Conservation (phyloP, 2,888 invertebrate species). For the Drosophila emarginata region DNA sequence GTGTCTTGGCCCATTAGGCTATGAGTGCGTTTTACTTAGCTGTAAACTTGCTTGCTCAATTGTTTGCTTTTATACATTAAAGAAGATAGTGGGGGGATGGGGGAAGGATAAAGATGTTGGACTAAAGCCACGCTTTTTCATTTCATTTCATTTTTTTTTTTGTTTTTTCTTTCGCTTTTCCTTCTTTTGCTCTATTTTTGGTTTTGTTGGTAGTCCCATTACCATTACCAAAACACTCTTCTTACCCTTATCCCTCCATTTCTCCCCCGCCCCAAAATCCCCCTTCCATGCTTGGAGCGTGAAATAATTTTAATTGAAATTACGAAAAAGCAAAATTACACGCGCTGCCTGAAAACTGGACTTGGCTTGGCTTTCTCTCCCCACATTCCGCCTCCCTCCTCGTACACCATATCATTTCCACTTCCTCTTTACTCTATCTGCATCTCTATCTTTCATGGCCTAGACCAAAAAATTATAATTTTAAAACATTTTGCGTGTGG, state of each 20-base stretch:
- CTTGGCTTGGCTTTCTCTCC: not conserved
- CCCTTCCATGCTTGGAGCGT: slow-evolving; percentile 38
- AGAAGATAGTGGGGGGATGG: slow-evolving; percentile 3
- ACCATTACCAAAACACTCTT: not conserved
- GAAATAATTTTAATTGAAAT: slow-evolving; percentile 75
- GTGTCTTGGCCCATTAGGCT: slow-evolving; percentile 60
- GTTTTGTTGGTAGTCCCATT: slow-evolving; percentile 3
- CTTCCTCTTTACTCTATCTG: slow-evolving; percentile 8
- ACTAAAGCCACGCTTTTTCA: not conserved
- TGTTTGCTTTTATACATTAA: slow-evolving; percentile 40
- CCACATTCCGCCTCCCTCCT: slow-evolving; percentile 5
- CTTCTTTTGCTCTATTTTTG: not conserved
- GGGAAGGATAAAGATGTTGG: not conserved
- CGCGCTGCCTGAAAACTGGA: slow-evolving; percentile 24
- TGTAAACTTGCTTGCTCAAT: slow-evolving; percentile 64
- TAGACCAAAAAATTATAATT: slow-evolving; percentile 64
- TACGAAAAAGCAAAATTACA: slow-evolving; percentile 63
- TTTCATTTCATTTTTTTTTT: slow-evolving; percentile 7
- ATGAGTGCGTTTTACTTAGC: slow-evolving; percentile 73
- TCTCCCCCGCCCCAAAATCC: too few relatives aligned
- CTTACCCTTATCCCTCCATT: not conserved
- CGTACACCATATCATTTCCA: not conserved
- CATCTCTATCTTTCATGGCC: slow-evolving; percentile 10
- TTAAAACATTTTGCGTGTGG: slow-evolving; percentile 71
- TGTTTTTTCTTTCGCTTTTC: slow-evolving; percentile 5